These are phyloP conservation scores for Pelochelys cantorii DNA, from an alignment of 2,797 vertebrate species.

Conservation along the genomic window DNA sequence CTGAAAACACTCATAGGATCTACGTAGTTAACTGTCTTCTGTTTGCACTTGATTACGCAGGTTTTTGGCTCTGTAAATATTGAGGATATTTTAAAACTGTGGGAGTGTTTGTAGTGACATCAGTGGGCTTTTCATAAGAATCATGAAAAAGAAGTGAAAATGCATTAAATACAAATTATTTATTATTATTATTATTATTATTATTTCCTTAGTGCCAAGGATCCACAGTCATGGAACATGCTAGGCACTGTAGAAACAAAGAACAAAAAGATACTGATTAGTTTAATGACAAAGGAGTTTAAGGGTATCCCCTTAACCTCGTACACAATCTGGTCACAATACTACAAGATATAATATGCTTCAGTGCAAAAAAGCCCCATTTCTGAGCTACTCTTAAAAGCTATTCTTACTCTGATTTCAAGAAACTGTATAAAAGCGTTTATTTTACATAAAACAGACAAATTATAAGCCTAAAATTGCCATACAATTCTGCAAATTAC, in stretches of 20 bases:
- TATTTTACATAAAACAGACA: not conserved
- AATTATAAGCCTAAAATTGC: not conserved
- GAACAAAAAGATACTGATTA: too few species aligned
- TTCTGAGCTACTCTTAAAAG: not conserved
- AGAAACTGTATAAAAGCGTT: not conserved
- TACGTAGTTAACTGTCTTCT: not conserved
- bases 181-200: too few species aligned
- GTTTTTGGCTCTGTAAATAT: not conserved
- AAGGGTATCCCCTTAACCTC: conserved; percentile 17
- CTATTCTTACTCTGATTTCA: not conserved
- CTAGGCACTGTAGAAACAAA: too few species aligned
- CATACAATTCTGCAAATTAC: not conserved
- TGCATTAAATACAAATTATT: not conserved
- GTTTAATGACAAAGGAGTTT: not conserved
- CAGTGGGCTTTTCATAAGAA: conserved; percentile 21
- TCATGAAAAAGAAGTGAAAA: conserved; percentile 34
- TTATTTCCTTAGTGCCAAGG: too few species aligned
- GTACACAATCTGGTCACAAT: conserved; percentile 51
- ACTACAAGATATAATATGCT: conserved; percentile 36
- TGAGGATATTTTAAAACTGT: not conserved
- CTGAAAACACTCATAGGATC: not conserved
- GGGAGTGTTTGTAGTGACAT: not conserved
- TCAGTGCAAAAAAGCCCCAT: not conserved
- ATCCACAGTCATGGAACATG: too few species aligned
- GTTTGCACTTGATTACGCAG: not conserved